Evolutionary conservation across 2,797 vertebrate species (phyloP), one percentile per base, ranked within the genome.

Genomic region (Intellagama lesueurii): DNA sequence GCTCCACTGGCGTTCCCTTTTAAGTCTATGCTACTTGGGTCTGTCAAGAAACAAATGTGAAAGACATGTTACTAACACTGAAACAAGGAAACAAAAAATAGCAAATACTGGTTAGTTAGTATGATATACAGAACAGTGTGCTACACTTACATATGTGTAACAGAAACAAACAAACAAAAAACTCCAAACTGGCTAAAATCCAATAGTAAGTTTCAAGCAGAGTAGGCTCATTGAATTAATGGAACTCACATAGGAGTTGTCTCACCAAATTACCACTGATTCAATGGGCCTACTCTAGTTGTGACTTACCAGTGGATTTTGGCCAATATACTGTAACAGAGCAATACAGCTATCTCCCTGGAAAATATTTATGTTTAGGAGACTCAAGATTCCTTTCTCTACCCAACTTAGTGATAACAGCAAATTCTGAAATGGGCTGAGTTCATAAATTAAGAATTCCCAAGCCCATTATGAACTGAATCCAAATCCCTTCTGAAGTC

Each of bases 11-110:
- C 85, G 76, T 76, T 89, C 16, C 75, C 90, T 81, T 81, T 85
- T 7, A 82, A 88, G 79, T 85, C 90, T 76, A n/a, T 77, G 79
- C 4, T 83, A 83, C 12, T 90, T 88, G 84, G 88, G 60, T 95
- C 97, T 97, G 95, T 75, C 94, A 94, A 89, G 90, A 94, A 88
- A 95, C 92, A 92, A 94, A 92, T 92, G 7, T 86, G 19, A 89
- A 90, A 87, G 91, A 89, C 3, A 88, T 72, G 79, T 96, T 94
- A 95, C 85, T 90, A 72, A 88, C 2, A n/a, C 2, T 72, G 32
- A 77, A 88, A 75, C 40, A 88, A 44, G 14, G 64, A 70, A 40
- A 76, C 9, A 4, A n/a, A 72, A 66, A 60, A 66, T 19, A 16
- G 3, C 47, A 89, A 49, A 19, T 47, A 28, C 35, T 30, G 6